Conservation (phyloP, 2,888 invertebrate species). For the Sinopyrophorus schimmeli region DNA sequence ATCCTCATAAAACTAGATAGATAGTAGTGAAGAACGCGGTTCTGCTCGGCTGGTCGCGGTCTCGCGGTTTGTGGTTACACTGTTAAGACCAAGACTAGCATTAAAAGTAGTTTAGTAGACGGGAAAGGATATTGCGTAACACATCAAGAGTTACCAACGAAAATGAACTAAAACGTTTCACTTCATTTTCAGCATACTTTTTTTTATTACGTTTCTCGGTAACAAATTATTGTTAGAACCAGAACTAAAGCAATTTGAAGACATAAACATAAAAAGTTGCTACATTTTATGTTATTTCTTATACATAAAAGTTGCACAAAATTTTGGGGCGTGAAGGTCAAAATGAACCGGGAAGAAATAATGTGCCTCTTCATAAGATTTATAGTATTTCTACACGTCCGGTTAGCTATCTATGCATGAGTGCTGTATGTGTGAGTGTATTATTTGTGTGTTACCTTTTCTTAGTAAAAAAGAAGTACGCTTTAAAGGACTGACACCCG, state of each 20-base stretch:
- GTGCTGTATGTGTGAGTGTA: too few relatives aligned
- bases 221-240: conserved; percentile 1
- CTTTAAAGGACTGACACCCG: too few relatives aligned
- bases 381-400: conserved; percentile 7
- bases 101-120: conserved; percentile 32
- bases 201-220: conserved; percentile 5
- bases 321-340: conserved; percentile 15
- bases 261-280: conserved; percentile 6
- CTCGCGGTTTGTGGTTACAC: conserved; percentile 31
- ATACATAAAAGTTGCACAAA: conserved; percentile 1
- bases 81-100: conserved; percentile 31
- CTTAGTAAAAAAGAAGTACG: too few relatives aligned
- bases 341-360: not conserved
- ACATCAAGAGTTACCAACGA: conserved; percentile 19
- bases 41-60: conserved; percentile 28
- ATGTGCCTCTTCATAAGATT: not conserved
- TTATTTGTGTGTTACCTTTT: too few relatives aligned
- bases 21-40: conserved; percentile 25
- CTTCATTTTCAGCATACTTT: conserved; percentile 12
- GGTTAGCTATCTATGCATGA: not conserved
- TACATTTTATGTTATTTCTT: conserved; percentile 2
- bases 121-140: conserved; percentile 28
- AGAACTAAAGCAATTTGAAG: not conserved
- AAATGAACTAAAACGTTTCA: conserved; percentile 19
- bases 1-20: conserved; percentile 26